phyloP scores from a whole-genome alignment of 2,888 invertebrate genomes.

The Lysandra coridon region DNA sequence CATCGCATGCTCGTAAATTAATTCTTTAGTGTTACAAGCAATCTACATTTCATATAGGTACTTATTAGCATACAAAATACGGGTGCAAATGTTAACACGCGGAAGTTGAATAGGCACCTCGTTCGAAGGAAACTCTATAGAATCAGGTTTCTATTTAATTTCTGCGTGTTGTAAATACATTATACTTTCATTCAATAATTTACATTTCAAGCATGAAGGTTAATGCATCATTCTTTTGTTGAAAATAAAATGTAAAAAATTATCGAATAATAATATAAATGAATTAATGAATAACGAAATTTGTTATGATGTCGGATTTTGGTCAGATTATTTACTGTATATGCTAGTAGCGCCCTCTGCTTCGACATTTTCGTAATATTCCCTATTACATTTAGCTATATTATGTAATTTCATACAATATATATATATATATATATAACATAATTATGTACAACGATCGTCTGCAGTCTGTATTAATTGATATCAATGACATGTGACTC shows the following conservation, averaged over 20 bases:
- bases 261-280: not conserved
- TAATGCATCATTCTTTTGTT: constrained; percentile 6
- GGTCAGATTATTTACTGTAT: no score
- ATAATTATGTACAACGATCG: not conserved
- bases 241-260: not conserved
- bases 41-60: not conserved
- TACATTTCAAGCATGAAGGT: not conserved
- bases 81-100: not conserved
- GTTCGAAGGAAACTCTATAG: not conserved
- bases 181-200: not conserved
- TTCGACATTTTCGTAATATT: no score
- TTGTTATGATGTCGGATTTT: not conserved
- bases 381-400: no score
- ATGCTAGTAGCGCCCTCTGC: no score
- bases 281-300: not conserved
- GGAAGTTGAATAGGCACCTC: not conserved
- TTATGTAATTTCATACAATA: no score
- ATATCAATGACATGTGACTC: not conserved
- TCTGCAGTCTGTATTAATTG: not conserved
- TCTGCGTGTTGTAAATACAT: not conserved
- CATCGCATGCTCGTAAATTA: no score
- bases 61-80: not conserved
- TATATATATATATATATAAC: not conserved
- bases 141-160: not conserved
- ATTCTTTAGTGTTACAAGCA: no score